phyloP scores from a whole-genome alignment of 2,888 invertebrate species.

The Drosophila pseudotakahashii region DNA sequence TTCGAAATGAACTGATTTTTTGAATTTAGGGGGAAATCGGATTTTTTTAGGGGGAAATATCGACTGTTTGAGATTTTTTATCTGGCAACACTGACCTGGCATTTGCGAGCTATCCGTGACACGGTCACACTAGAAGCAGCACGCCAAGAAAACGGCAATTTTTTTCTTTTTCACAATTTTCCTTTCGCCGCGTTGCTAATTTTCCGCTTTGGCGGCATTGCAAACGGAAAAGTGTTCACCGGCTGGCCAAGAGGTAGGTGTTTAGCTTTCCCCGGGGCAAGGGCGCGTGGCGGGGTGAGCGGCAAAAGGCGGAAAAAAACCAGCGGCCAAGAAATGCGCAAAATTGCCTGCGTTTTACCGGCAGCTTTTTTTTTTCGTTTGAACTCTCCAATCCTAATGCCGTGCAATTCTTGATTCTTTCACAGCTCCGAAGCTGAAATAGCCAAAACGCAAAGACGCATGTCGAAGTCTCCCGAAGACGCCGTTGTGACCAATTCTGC shows the following conservation, averaged over 20 bases:
- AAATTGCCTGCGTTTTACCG: background rate
- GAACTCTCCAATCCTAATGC: background rate
- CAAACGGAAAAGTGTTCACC: background rate
- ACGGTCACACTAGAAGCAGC: constrained; percentile 9
- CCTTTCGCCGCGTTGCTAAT: background rate
- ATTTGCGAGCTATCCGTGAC: background rate
- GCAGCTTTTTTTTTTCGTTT: background rate
- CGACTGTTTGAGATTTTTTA: no score
- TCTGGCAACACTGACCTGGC: background rate
- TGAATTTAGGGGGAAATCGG: no score
- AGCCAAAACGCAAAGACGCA: background rate
- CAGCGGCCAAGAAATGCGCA: background rate
- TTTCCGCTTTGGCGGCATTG: background rate
- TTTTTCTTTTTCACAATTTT: background rate
- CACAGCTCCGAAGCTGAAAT: background rate
- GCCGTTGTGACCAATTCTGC: background rate
- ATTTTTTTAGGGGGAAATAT: no score
- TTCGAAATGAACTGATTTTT: no score
- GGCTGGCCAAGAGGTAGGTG: background rate
- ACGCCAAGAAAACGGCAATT: constrained; percentile 14
- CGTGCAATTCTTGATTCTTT: background rate
- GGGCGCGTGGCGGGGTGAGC: background rate
- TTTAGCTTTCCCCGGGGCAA: background rate
- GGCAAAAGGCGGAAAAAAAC: background rate
- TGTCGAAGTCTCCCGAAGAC: background rate